Evolutionary conservation across 2,113 vertebrate genomes (phyloP).

Genomic region (Rhadina sibilatrix): DNA sequence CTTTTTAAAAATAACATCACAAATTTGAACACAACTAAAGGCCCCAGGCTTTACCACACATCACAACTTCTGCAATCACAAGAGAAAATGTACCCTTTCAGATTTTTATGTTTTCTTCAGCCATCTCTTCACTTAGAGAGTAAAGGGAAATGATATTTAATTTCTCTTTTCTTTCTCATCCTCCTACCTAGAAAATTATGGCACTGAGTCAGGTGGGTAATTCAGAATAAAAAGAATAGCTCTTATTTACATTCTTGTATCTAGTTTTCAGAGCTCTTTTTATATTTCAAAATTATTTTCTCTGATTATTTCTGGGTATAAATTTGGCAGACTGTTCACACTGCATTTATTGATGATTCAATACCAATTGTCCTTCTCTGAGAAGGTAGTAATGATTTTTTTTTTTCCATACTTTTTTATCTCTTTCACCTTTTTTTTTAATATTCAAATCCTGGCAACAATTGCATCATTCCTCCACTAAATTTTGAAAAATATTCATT

Average conservation of each 20-base stretch:
- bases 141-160: neutral
- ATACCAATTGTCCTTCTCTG: neutral
- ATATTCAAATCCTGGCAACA: neutral
- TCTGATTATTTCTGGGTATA: neutral
- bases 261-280: neutral
- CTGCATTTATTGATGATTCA: constrained; percentile 1
- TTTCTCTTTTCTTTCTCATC: neutral
- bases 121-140: neutral
- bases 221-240: constrained; percentile 10
- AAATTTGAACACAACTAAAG: neutral
- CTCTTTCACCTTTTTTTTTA: neutral
- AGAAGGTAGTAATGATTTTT: neutral
- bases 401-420: too few relatives aligned
- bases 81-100: constrained; percentile 10
- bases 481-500: neutral
- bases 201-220: constrained; percentile 6
- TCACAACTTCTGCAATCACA: neutral
- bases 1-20: neutral
- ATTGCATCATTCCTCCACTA: neutral
- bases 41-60: neutral
- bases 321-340: neutral
- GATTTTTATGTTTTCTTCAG: constrained; percentile 10
- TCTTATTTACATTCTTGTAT: constrained; percentile 26
- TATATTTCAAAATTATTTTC: constrained; percentile 15
- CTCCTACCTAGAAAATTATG: constrained; percentile 33